Evolutionary conservation across 1,140 invertebrate species (phyloP).

Genomic region (Zaprionus ornatus): DNA sequence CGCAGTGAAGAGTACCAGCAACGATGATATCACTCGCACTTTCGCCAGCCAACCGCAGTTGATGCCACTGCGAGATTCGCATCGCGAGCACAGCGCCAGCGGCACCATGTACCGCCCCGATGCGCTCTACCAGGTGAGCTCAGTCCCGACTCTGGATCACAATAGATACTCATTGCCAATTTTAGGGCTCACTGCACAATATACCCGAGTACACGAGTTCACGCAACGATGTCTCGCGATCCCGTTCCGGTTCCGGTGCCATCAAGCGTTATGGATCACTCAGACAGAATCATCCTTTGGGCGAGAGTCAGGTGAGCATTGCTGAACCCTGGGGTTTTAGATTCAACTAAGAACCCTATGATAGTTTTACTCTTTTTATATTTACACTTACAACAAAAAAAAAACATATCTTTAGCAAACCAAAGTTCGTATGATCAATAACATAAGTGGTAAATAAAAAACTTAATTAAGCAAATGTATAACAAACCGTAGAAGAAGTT

Average conservation of each 20-base stretch:
- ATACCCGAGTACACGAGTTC: slow-evolving; percentile 84
- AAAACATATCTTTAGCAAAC: background rate
- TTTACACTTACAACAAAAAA: background rate
- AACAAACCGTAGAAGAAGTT: too few relatives aligned
- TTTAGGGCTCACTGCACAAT: slow-evolving; percentile 82
- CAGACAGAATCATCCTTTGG: slow-evolving; percentile 56
- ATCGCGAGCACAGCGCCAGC: slow-evolving; percentile 84
- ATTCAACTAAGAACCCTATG: background rate
- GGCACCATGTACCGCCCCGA: slow-evolving; percentile 94
- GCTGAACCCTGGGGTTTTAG: background rate
- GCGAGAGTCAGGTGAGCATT: slow-evolving; percentile 58
- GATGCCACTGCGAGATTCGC: slow-evolving; percentile 57
- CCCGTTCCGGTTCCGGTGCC: slow-evolving; percentile 58
- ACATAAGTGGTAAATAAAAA: background rate
- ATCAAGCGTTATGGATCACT: slow-evolving; percentile 81
- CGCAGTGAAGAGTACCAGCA: slow-evolving; percentile 68
- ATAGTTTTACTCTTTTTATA: background rate
- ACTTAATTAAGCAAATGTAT: too few relatives aligned
- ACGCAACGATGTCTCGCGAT: slow-evolving; percentile 70
- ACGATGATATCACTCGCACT: slow-evolving; percentile 64
- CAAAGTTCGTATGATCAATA: slow-evolving; percentile 4
- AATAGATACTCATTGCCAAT: slow-evolving; percentile 24
- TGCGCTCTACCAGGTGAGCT: slow-evolving; percentile 93
- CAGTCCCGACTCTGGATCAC: slow-evolving; percentile 56
- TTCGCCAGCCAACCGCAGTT: slow-evolving; percentile 75